phyloP scores from a whole-genome alignment of 2,113 vertebrate genomes.

The Tupaia chinensis region DNA sequence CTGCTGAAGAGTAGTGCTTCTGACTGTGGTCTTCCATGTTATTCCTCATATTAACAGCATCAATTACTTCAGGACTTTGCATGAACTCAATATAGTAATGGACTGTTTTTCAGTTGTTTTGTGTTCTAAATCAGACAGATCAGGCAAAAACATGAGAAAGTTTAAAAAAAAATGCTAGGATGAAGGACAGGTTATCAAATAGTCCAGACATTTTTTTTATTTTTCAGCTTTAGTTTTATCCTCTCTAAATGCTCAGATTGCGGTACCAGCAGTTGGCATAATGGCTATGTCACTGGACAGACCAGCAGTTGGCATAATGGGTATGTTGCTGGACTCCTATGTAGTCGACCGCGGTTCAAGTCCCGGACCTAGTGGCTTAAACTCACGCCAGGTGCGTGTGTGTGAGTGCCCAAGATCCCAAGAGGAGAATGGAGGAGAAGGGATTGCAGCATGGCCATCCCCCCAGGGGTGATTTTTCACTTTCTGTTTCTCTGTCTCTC shows the following conservation, averaged over 20 bases:
- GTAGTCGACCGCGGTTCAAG: too few species aligned
- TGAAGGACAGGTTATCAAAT: not conserved
- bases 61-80: not conserved
- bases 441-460: too few species aligned
- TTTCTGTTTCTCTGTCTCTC: too few species aligned
- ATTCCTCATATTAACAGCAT: not conserved
- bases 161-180: not conserved
- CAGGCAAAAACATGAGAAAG: not conserved
- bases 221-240: not conserved
- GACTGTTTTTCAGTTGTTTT: not conserved
- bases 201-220: not conserved
- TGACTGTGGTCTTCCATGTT: not conserved
- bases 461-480: too few species aligned
- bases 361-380: too few species aligned
- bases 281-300: too few species aligned
- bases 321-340: too few species aligned
- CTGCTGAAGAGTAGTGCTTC: not conserved
- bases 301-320: too few species aligned
- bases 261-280: not conserved
- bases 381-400: too few species aligned
- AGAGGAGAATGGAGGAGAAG: too few species aligned
- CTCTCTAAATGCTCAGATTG: not conserved
- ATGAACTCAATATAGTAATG: slow-evolving; percentile 15
- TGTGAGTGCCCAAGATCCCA: too few species aligned
- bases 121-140: not conserved